phyloP scores from a whole-genome alignment of 2,113 vertebrate species.

The Neogale vison region DNA sequence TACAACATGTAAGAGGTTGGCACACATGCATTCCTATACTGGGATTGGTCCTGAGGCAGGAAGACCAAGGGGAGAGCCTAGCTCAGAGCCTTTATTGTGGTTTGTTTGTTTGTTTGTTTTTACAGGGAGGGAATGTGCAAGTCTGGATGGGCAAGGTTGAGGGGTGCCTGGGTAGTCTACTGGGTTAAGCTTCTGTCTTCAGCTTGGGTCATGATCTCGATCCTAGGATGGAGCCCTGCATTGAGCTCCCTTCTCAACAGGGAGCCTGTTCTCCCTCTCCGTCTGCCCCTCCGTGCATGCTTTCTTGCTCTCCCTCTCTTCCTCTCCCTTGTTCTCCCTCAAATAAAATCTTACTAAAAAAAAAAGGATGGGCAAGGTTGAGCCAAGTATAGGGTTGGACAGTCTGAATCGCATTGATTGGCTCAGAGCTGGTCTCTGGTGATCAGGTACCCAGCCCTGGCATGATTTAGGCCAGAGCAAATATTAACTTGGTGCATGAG shows the following conservation, averaged over 20 bases:
- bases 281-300: no score
- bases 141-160: neutral
- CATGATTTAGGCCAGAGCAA: neutral
- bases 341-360: no score
- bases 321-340: no score
- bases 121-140: neutral
- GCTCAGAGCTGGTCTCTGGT: neutral
- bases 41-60: neutral
- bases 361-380: neutral
- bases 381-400: neutral
- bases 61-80: neutral
- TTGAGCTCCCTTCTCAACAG: no score
- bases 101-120: no score
- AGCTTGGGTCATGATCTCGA: no score
- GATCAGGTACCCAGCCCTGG: neutral
- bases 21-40: rapidly evolving
- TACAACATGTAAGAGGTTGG: neutral
- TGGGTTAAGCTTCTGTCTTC: no score
- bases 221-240: no score
- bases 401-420: neutral
- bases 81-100: neutral
- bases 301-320: no score
- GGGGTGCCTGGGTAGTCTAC: no score
- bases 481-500: neutral
- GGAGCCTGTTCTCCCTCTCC: no score